Percentiles rank a stretch among this genome's conserved stretches.
Conservation (phyloP, 1,140 invertebrate genomes). For the Andricus grossulariae region DNA sequence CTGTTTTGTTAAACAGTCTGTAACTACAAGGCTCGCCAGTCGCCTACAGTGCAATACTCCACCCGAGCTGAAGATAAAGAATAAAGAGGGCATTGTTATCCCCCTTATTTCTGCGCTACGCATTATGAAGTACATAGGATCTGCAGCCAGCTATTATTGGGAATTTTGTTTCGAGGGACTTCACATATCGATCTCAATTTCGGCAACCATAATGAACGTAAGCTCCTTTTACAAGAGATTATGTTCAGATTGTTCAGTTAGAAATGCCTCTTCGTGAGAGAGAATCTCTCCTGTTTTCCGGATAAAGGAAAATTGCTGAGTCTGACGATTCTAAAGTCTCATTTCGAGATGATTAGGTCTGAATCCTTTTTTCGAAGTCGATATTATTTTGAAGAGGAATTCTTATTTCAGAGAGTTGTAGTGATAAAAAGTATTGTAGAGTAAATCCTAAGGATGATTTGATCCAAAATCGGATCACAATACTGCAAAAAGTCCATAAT, state of each 20-base stretch:
- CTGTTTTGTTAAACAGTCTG: constrained; percentile 63
- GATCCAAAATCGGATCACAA: no score
- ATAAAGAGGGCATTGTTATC: constrained; percentile 60
- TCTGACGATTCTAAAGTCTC: background rate
- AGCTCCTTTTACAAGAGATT: constrained; percentile 29
- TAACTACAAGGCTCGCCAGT: constrained; percentile 45
- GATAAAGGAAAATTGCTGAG: constrained; percentile 1
- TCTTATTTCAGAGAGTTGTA: no score
- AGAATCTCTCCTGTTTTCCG: background rate
- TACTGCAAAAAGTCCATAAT: no score
- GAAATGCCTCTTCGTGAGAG: background rate
- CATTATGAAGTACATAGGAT: background rate
- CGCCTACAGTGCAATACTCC: background rate
- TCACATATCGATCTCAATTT: constrained; percentile 50
- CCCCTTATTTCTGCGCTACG: constrained; percentile 49
- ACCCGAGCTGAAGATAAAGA: constrained; percentile 32
- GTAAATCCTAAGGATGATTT: no score
- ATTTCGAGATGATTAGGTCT: background rate
- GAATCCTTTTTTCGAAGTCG: no score
- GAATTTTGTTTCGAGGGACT: constrained; percentile 38
- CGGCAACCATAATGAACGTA: constrained; percentile 1
- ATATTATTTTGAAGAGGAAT: no score
- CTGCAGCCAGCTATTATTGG: constrained; percentile 51
- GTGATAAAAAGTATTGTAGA: no score
- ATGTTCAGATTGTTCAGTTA: background rate